phyloP scores from a whole-genome alignment of 1,140 invertebrate species.

The Anastatus disparis region DNA sequence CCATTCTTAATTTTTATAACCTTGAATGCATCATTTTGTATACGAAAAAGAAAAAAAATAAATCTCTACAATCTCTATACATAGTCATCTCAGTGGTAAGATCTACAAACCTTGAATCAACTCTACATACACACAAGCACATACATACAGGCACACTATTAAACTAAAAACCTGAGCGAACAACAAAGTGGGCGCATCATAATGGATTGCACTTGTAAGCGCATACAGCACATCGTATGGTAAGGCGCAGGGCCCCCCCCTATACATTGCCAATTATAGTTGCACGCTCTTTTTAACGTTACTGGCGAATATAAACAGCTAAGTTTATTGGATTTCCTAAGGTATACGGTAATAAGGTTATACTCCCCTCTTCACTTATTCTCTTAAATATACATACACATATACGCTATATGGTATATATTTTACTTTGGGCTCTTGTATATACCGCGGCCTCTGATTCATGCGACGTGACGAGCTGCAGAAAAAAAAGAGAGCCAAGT shows the following conservation, averaged over 20 bases:
- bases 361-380: too few relatives aligned
- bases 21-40: too few relatives aligned
- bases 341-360: constrained; percentile 27
- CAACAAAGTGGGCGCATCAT: constrained; percentile 43
- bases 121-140: not conserved
- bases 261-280: constrained; percentile 56
- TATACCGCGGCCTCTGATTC: constrained; percentile 28
- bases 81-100: too few relatives aligned
- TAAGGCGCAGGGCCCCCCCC: too few relatives aligned
- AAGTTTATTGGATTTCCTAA: constrained; percentile 48
- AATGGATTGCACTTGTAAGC: constrained; percentile 57
- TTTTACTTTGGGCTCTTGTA: not conserved
- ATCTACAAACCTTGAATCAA: too few relatives aligned
- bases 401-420: too few relatives aligned
- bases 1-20: too few relatives aligned
- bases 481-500: not conserved
- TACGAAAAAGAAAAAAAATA: too few relatives aligned
- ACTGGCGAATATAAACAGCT: constrained; percentile 53
- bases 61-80: too few relatives aligned
- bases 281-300: too few relatives aligned
- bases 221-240: constrained; percentile 47
- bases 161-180: not conserved
- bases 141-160: not conserved
- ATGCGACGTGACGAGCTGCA: constrained; percentile 26
- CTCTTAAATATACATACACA: constrained; percentile 31